A percentile compares a stretch with the other conserved stretches of the same genome.
phyloP scores from a whole-genome alignment of 2,888 invertebrate genomes.

The Coecobrya sp. region DNA sequence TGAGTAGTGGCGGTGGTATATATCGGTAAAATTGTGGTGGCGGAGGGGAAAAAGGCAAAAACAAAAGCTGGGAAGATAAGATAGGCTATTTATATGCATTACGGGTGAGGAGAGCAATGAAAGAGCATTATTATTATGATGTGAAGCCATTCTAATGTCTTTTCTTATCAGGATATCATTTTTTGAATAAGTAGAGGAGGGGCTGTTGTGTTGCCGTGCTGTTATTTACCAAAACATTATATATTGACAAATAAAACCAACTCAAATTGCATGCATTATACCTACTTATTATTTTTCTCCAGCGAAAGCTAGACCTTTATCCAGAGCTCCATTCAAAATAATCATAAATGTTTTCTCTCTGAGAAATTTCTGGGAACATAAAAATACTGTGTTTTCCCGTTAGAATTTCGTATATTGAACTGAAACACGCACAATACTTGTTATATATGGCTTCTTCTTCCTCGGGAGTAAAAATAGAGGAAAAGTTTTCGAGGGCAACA shows the following conservation, averaged over 20 bases:
- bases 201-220: background rate
- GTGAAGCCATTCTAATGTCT: constrained; percentile 11
- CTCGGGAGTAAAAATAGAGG: background rate
- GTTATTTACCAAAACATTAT: background rate
- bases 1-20: background rate
- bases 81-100: constrained; percentile 53
- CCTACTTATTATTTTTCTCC: constrained; percentile 3
- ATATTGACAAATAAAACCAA: background rate
- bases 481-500: constrained; percentile 52
- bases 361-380: constrained; percentile 12
- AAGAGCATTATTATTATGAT: constrained; percentile 20
- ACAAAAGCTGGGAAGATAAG: constrained; percentile 38
- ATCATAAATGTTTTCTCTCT: constrained; percentile 30
- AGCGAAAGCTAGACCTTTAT: background rate
- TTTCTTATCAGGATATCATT: background rate
- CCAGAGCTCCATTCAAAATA: background rate
- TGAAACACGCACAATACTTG: constrained; percentile 61
- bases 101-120: no score
- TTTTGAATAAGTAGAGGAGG: no score
- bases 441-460: background rate
- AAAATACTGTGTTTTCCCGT: constrained; percentile 2
- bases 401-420: constrained; percentile 25
- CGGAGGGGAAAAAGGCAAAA: background rate
- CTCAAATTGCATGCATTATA: background rate
- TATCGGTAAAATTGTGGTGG: constrained; percentile 41